phyloP scores from a whole-genome alignment of 2,888 invertebrate species.

The Orchesella flavescens region DNA sequence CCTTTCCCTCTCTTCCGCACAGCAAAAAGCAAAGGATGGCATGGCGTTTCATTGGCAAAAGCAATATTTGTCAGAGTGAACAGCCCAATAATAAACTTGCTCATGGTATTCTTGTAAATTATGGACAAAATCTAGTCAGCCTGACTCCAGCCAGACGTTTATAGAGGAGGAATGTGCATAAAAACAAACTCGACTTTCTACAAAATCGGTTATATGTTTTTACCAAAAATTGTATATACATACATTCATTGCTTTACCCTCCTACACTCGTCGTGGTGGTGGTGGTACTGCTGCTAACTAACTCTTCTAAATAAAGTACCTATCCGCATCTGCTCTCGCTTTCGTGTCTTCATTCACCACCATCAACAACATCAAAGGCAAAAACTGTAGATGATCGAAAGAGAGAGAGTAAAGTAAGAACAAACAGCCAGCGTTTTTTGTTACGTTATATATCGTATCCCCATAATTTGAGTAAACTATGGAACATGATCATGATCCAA shows the following conservation, averaged over 20 bases:
- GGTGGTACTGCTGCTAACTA: neutral
- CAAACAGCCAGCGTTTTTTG: neutral
- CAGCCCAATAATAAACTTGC: conserved; percentile 53
- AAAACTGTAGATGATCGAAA: neutral
- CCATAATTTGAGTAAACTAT: conserved; percentile 41
- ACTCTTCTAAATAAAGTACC: neutral
- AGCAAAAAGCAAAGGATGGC: conserved; percentile 1
- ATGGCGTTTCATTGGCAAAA: conserved; percentile 39
- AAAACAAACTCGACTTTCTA: neutral
- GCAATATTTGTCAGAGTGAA: conserved; percentile 58
- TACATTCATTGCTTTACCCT: neutral
- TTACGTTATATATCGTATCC: too few relatives aligned
- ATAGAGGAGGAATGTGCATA: neutral
- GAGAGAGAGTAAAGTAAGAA: neutral
- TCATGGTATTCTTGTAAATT: conserved; percentile 56
- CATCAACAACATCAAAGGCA: neutral
- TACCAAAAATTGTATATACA: neutral
- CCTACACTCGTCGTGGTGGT: neutral
- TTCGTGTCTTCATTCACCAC: too few relatives aligned
- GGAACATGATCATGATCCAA: conserved; percentile 30
- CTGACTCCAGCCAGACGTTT: conserved; percentile 55
- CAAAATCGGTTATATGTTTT: too few relatives aligned
- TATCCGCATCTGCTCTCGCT: neutral
- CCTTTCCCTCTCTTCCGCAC: conserved; percentile 1
- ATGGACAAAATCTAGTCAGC: conserved; percentile 53